Conservation (phyloP, 2,113 vertebrate genomes). For the Aphyosemion australe region DNA sequence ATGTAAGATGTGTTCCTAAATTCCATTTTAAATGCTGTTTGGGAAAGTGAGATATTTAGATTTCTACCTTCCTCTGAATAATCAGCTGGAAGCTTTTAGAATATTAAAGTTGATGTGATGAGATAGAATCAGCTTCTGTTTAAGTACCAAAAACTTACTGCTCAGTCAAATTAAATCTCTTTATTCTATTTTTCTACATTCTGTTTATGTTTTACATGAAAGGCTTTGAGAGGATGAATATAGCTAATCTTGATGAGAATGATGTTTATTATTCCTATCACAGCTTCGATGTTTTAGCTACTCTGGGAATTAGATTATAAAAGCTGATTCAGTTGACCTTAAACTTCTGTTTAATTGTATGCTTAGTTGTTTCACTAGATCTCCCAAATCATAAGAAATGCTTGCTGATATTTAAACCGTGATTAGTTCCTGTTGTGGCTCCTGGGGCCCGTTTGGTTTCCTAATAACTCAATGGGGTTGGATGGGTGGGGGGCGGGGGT, state of each 20-base stretch:
- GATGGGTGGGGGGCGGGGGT: constrained; percentile 7
- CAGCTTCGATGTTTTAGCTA: constrained; percentile 24
- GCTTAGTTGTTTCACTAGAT: constrained; percentile 52
- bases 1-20: no score
- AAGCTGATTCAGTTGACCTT: constrained; percentile 21
- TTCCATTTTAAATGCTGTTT: no score
- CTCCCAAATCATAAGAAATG: constrained; percentile 49
- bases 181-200: neutral
- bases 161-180: neutral
- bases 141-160: neutral
- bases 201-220: neutral
- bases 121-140: neutral
- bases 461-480: constrained; percentile 9
- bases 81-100: neutral
- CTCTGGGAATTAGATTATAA: constrained; percentile 27
- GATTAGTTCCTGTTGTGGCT: constrained; percentile 28
- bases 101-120: neutral
- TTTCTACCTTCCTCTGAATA: neutral
- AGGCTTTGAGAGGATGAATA: neutral
- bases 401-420: constrained; percentile 60
- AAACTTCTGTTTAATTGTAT: constrained; percentile 49
- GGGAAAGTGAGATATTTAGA: no score
- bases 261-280: neutral
- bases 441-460: constrained; percentile 8
- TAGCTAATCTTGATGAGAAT: neutral